Evolutionary conservation across 2,888 invertebrate species (phyloP).

Genomic region (Trachelus tabidus): DNA sequence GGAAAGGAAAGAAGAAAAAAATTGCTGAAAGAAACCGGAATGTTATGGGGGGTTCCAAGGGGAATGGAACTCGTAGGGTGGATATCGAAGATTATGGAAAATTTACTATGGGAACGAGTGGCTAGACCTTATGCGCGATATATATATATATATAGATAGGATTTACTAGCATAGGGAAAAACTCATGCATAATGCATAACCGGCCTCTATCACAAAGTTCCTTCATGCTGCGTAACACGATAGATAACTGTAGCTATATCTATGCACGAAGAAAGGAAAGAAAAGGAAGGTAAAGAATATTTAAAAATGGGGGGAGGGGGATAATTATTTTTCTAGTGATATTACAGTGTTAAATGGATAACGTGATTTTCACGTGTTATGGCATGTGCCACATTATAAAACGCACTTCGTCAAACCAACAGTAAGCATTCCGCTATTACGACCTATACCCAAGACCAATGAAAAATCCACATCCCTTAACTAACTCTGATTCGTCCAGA

Average conservation of each 20-base stretch:
- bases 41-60: neutral
- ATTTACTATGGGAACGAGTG: constrained; percentile 1
- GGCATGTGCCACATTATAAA: too few species aligned
- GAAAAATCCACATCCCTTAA: too few species aligned
- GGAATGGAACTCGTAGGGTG: neutral
- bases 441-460: too few species aligned
- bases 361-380: neutral
- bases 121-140: constrained; percentile 7
- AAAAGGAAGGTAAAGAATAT: neutral
- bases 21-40: neutral
- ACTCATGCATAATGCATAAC: constrained; percentile 11
- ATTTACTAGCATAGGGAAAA: neutral
- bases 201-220: neutral
- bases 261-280: neutral
- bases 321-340: neutral
- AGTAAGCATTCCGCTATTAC: too few species aligned
- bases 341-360: neutral
- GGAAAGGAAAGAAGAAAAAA: neutral
- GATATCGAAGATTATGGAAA: neutral
- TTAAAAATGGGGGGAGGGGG: too few species aligned
- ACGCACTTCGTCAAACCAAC: too few species aligned
- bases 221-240: neutral
- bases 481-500: too few species aligned
- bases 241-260: neutral
- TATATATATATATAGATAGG: neutral